Evolutionary conservation across 2,113 vertebrate species (phyloP), one percentile per base, ranked within the genome.

Genomic region (Etheostoma cragini): DNA sequence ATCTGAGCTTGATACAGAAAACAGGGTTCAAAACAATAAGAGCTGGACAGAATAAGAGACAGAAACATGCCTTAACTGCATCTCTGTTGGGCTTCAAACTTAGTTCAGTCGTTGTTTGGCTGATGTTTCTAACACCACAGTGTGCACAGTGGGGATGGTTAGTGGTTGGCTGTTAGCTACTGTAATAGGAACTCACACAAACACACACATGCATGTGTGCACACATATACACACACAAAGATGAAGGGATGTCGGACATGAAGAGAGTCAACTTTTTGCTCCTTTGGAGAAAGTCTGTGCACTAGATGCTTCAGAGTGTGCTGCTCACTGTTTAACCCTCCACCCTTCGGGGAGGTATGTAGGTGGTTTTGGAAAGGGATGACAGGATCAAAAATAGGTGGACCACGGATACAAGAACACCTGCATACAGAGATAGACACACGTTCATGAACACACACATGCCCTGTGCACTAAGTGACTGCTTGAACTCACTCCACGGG

Each of bases 381-480:
- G 86, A 88, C 82, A 82, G 75, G 82, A 90, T 89, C 75, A 88
- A 67, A 89, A 88, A 83, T 83, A 86, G 76, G 76, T 83, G 81
- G 61, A 88, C 54, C 63, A 67, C 78, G 49, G 62, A 69, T 52
- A 0, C 22, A 76, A 22, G 58, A 87, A 82, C 80, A 88, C 82
- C 82, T 86, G 77, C 75, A 80, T 63, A 76, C 35, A 53, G 45
- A 74, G 80, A 89, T 78, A 87, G 73, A 88, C 81, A 91, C 80
- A 76, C 52, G 26, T 22, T 42, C 22, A 58, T 60, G 62, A 77
- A 26, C 64, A 76, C 69, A 78, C 69, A 70, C 71, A 72, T 47
- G 68, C 68, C 58, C 71, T 16, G 72, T 60, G 24, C 53, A 76
- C 54, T 76, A 79, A 85, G 65, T 24, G 54, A 62, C 71, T 78